Base-by-base conservation (phyloP, 1,140 invertebrate genomes). In the Atta cephalotes region DNA sequence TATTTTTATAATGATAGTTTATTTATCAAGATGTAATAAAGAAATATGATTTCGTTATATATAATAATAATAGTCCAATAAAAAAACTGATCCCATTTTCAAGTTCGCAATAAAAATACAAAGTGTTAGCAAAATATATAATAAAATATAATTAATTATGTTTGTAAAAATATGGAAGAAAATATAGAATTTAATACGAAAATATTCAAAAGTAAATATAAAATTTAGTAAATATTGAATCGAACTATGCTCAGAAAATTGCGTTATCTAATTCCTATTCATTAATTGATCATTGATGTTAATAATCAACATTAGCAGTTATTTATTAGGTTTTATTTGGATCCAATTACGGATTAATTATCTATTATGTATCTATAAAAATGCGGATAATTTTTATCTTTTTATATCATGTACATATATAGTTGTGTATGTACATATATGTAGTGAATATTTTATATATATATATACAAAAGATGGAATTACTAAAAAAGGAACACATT, bases 41-140 rank as follows among this genome's bases (percentile, higher is more conserved):
- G 39, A 62, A 3, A 66, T n/a, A 63, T 14, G 16, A 21, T 79
- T 51, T 68, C 1, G 2, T 63, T 77, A 21, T 53, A 49, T 51
- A 25, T 70, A 35, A 68, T 65, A n/a, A 65, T 39, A 3, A 56
- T 63, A 81, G 51, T 66, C 53, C 58, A 85, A 68, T 28, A 62
- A 74, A 53, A 25, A 76, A 78, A 81, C 10, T 70, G 14, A 16
- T 88, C 76, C 12, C 12, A 45, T 51, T 63, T 39, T 4, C 28
- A 72, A 53, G 0, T 35, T 53, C 25, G 53, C 21, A 31, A 68
- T 66, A 16, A 70, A 80, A 80, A 70, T 5, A 60, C 12, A 25
- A 80, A 70, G 3, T 70, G 3, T 70, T 80, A 80, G 45, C 25
- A 7, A 53, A 25, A 62, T 39, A 58, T 39, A 9, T 58, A 74